Evolutionary conservation across 2,113 vertebrate genomes (phyloP), one percentile per base, ranked within the genome.

Genomic region (Hymenochirus boettgeri): DNA sequence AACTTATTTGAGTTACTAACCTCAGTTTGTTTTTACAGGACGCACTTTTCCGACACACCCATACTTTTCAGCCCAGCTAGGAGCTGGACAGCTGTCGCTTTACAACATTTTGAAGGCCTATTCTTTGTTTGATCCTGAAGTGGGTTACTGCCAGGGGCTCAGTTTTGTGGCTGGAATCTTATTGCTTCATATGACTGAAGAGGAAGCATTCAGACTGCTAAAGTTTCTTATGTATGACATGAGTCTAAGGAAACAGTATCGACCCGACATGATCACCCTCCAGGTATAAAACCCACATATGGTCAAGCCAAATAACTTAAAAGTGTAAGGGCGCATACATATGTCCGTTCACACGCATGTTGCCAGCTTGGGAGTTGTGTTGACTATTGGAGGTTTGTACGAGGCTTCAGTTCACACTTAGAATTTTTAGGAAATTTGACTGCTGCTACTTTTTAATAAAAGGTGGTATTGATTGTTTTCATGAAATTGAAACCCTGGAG

Each of bases 81-180:
- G 88, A 63, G 85, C 89, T 1, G 88, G 89, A 11, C 89, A 91
- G 72, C 80, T 91, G 26, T 90, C 88, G 0, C 86, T 91, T 7
- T 91, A 87, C 73, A 91, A 91, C 73, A 89, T 91, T 58, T 66
- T 91, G 73, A 91, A 91, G 65, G 89, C 89, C 56, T 91, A 91
- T 73, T 91, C 89, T 0, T 86, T 91, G 46, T 79, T 91, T 9
- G 89, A 91, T 77, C 87, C 78, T 26, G 89, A 91, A 77, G 89
- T 91, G 8, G 88, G 89, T 4, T 91, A 91, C 61, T 91, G 89
- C 73, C 89, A 91, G 39, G 89, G 89, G 8, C 86, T 91, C 26
- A 91, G 89, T 76, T 91, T 91, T 48, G 88, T 91, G 15, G 89
- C 89, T 0, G 89, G 89, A 57, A 80, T 91, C 57, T 35, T 91